Percentiles rank a stretch among this genome's conserved stretches.
Evolutionary conservation across 1,140 invertebrate species (phyloP).

Genomic region (Telenomus remus): DNA sequence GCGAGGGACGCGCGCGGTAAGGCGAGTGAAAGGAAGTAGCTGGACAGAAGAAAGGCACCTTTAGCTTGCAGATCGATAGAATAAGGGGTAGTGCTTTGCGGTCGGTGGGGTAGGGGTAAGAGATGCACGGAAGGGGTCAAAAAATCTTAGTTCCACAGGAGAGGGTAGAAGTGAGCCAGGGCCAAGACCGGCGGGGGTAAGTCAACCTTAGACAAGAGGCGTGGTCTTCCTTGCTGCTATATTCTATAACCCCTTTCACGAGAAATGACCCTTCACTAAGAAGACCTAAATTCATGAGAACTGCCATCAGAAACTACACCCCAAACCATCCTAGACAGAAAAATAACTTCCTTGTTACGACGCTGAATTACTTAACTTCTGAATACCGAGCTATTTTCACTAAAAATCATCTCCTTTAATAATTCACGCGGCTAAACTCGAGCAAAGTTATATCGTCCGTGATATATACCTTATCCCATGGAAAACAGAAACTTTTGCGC

Average conservation of each 20-base stretch:
- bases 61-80: constrained; percentile 72
- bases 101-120: constrained; percentile 48
- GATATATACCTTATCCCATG: no score
- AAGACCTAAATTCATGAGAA: constrained; percentile 60
- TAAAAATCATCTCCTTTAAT: constrained; percentile 16
- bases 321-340: constrained; percentile 48
- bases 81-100: constrained; percentile 61
- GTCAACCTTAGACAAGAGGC: constrained; percentile 75
- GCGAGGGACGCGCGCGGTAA: constrained; percentile 44
- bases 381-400: constrained; percentile 20
- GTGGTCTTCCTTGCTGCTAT: constrained; percentile 66
- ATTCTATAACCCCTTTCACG: constrained; percentile 50
- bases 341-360: constrained; percentile 56
- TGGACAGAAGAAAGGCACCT: constrained; percentile 69
- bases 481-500: no score
- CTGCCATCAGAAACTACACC: constrained; percentile 54
- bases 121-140: constrained; percentile 63
- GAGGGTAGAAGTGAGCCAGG: constrained; percentile 58
- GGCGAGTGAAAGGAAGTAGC: constrained; percentile 51
- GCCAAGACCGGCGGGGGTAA: constrained; percentile 65
- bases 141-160: constrained; percentile 71
- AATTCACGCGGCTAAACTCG: constrained; percentile 1
- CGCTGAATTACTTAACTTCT: constrained; percentile 40
- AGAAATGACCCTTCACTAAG: constrained; percentile 60
- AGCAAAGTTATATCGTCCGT: neutral